Percentiles rank a stretch among this genome's conserved stretches.
phyloP scores from a whole-genome alignment of 2,113 vertebrate species.

The Xenopus laevis region DNA sequence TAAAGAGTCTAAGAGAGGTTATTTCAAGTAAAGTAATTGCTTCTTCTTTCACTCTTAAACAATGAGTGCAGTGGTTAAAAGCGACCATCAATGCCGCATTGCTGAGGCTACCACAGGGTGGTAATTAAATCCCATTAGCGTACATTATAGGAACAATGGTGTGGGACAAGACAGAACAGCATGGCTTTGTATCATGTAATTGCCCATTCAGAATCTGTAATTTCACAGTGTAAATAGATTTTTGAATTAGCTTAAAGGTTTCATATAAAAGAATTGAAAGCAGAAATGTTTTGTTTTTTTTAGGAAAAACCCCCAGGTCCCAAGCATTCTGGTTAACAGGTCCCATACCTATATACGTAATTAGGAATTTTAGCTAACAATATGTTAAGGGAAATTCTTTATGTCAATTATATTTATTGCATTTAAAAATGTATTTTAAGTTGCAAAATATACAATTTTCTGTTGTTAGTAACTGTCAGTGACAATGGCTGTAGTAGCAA shows the following conservation, averaged over 20 bases:
- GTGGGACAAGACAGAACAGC: neutral
- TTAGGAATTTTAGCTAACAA: no score
- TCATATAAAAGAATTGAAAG: neutral
- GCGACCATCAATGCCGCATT: neutral
- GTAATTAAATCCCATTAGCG: constrained; percentile 9
- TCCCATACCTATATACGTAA: no score
- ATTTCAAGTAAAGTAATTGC: constrained; percentile 40
- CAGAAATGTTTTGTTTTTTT: neutral
- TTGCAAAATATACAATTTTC: no score
- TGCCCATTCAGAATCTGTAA: neutral
- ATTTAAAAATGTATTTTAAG: no score
- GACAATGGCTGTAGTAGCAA: no score
- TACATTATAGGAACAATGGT: neutral
- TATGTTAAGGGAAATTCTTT: no score
- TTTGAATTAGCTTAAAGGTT: neutral
- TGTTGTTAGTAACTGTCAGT: no score
- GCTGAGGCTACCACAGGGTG: constrained; percentile 5
- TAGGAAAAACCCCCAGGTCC: no score
- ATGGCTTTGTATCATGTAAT: neutral
- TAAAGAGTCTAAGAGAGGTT: constrained; percentile 33
- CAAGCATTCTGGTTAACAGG: no score
- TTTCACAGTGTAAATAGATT: constrained; percentile 1
- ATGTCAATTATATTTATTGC: no score
- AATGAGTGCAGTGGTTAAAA: constrained; percentile 8
- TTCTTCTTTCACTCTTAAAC: constrained; percentile 21